Evolutionary conservation across 1,140 invertebrate species (phyloP).

Genomic region (Spodoptera litura): DNA sequence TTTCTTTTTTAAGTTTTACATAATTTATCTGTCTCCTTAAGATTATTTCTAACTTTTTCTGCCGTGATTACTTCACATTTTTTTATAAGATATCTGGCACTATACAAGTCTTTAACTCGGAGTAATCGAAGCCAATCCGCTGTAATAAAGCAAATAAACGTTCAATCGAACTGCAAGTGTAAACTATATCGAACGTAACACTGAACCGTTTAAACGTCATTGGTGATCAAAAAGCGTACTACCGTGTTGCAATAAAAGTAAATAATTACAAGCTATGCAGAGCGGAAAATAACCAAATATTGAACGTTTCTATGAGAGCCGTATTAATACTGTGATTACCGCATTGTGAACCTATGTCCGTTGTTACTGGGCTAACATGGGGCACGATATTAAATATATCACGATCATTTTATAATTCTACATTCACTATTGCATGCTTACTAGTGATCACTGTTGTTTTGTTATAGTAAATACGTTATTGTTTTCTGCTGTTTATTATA

Average conservation of each 20-base stretch:
- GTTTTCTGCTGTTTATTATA: no score
- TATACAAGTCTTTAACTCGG: background rate
- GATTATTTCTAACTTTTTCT: background rate
- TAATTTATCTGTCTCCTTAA: background rate
- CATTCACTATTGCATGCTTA: no score
- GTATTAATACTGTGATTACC: conserved; percentile 41
- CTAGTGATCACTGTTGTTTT: no score
- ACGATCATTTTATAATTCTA: no score
- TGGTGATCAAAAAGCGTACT: conserved; percentile 47
- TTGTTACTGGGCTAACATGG: background rate
- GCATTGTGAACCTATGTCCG: conserved; percentile 7
- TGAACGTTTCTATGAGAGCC: conserved; percentile 14
- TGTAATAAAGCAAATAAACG: conserved; percentile 10
- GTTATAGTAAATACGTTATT: no score
- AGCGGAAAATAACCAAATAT: conserved; percentile 46
- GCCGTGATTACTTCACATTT: background rate
- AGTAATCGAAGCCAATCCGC: background rate
- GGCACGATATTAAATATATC: background rate
- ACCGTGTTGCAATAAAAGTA: conserved; percentile 45
- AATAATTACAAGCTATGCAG: conserved; percentile 30
- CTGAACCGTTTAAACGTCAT: conserved; percentile 41
- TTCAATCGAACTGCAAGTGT: background rate
- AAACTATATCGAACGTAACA: conserved; percentile 28
- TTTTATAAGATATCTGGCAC: background rate
- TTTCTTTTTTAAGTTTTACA: background rate